These are phyloP conservation scores for Champsocephalus gunnari DNA, from an alignment of 2,797 vertebrate species.

Conservation along the genomic window DNA sequence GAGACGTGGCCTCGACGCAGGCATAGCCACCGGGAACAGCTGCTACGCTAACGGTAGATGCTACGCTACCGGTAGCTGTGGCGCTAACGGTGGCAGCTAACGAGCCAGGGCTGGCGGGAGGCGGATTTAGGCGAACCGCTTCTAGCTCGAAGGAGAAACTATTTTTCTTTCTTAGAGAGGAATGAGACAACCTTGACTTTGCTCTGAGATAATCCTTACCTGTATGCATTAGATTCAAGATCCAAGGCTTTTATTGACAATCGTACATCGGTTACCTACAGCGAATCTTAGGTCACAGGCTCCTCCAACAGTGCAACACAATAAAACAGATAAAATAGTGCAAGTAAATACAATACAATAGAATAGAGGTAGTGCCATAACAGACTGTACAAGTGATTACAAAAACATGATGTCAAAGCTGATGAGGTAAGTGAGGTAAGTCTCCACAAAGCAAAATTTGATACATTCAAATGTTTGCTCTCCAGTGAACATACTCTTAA, in stretches of 20 bases:
- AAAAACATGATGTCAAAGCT: neutral
- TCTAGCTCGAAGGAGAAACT: slow-evolving; percentile 56
- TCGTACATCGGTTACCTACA: no score
- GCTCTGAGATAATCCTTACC: slow-evolving; percentile 44
- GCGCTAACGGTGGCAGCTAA: slow-evolving; percentile 46
- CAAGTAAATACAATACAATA: no score
- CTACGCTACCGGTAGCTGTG: slow-evolving; percentile 41
- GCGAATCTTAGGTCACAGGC: no score
- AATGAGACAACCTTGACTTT: slow-evolving; percentile 17
- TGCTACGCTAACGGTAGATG: slow-evolving; percentile 66
- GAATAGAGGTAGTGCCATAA: no score
- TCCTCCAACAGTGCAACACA: no score
- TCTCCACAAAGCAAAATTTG: no score
- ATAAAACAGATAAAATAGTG: no score
- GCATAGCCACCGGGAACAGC: slow-evolving; percentile 68
- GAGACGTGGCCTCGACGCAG: slow-evolving; percentile 28
- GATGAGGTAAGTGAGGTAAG: neutral
- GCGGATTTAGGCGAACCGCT: slow-evolving; percentile 52
- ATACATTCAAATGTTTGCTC: no score
- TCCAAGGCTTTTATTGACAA: no score
- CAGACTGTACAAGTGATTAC: no score
- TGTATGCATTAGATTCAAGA: no score
- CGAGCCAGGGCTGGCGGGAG: slow-evolving; percentile 56
- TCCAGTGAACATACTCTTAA: no score
- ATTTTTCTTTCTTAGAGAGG: slow-evolving; percentile 29